Evolutionary conservation across 2,888 invertebrate genomes (phyloP), one percentile per base, ranked within the genome.

Genomic region (Podotricha telesiphe): DNA sequence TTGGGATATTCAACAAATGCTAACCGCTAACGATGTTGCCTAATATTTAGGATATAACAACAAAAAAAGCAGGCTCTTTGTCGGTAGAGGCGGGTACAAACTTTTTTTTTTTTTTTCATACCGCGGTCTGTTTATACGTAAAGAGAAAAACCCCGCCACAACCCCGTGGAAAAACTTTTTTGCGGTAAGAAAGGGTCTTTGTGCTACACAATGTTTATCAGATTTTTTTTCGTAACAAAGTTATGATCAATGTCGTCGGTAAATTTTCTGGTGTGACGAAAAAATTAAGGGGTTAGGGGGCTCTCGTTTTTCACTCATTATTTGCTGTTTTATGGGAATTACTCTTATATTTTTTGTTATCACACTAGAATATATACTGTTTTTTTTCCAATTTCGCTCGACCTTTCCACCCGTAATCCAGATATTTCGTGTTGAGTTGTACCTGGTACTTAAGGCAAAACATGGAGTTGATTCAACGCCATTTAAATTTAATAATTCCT

Each of bases 131-230:
- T 92, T 92, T 92, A 88, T 84, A 82, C 84, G 81, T 80, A 83
- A 84, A 84, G 82, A 87, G 88, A 88, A 91, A 91, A 91, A 91
- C 89, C 85, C 85, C 28, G 3, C 80, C 84, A 87, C 77, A 85
- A 82, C 82, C 86, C 80, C 64, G 65, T 55, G 66, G 82, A 84
- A 88, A 53, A 91, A 89, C 82, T 90, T 91, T 90, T 91, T 89
- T 92, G 91, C 80, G 92, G 92, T 89, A 90, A 93, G 91, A 91
- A 91, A 89, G 87, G 89, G 90, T 86, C 88, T 88, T 88, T 88
- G 87, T 86, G 78, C 78, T 78, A 80, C 37, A 28, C 53, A 37
- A 17, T 78, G 78, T 82, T 82, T 81, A 77, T 79, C 77, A 67
- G 67, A 58, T 75, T 75, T 75, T 74, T 74, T 76, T 71, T 67